Conservation (phyloP, 2,797 vertebrate species). For the Gouania willdenowi region DNA sequence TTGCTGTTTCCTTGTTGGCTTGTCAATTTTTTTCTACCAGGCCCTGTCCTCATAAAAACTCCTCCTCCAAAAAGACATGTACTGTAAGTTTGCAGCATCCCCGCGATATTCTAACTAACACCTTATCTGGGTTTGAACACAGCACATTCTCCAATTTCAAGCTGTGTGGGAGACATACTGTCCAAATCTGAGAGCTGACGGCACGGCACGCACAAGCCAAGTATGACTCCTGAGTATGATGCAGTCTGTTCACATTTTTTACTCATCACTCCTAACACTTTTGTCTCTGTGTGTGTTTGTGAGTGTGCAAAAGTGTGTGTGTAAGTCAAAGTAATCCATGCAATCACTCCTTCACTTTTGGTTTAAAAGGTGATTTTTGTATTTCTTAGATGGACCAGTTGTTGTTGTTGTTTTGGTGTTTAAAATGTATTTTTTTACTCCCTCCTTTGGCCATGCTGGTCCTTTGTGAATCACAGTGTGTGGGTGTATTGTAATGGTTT, state of each 20-base stretch:
- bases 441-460: conserved; percentile 44
- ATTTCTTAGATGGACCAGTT: conserved; percentile 47
- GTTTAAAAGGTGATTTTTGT: conserved; percentile 61
- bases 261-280: conserved; percentile 22
- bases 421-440: conserved; percentile 36
- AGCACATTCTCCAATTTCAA: conserved; percentile 1
- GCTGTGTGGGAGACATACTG: conserved; percentile 40
- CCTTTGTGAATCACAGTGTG: conserved; percentile 36
- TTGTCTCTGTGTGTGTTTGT: conserved; percentile 8
- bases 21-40: too few relatives aligned
- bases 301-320: conserved; percentile 29
- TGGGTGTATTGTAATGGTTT: conserved; percentile 36
- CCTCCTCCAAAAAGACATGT: not conserved
- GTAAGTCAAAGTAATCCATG: conserved; percentile 33
- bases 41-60: too few relatives aligned
- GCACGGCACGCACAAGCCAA: conserved; percentile 18
- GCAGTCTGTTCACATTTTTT: conserved; percentile 37
- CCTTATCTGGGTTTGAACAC: conserved; percentile 7
- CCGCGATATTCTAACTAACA: not conserved
- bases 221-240: conserved; percentile 25
- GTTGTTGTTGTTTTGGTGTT: conserved; percentile 36
- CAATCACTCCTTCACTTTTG: conserved; percentile 35
- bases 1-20: too few relatives aligned
- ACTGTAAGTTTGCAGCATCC: not conserved
- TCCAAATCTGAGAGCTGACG: conserved; percentile 28